Evolutionary conservation across 1,140 invertebrate species (phyloP).

Genomic region (Armadillidium nasatum): DNA sequence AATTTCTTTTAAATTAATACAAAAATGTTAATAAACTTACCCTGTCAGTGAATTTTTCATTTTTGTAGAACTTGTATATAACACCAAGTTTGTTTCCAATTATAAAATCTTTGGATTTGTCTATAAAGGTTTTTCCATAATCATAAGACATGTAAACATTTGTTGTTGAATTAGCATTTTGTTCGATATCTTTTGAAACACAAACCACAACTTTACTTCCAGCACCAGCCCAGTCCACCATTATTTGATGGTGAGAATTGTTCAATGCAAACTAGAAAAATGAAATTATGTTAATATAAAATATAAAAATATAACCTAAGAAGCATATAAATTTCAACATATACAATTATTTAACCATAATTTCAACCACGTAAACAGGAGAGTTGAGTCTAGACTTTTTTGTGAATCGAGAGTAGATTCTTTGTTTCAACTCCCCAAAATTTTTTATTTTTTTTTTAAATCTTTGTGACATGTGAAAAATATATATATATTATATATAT

Average conservation of each 20-base stretch:
- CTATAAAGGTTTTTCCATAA: conserved; percentile 72
- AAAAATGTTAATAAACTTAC: too few relatives aligned
- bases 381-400: too few relatives aligned
- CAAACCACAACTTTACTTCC: conserved; percentile 79
- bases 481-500: too few relatives aligned
- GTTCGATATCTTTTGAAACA: conserved; percentile 62
- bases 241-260: conserved; percentile 77
- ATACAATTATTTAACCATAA: too few relatives aligned
- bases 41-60: conserved; percentile 36
- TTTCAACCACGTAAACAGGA: too few relatives aligned
- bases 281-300: background rate
- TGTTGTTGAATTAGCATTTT: conserved; percentile 55
- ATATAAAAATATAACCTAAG: too few relatives aligned
- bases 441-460: too few relatives aligned
- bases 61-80: conserved; percentile 74
- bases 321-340: too few relatives aligned
- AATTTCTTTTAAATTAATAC: too few relatives aligned
- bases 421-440: too few relatives aligned
- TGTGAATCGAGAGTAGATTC: too few relatives aligned
- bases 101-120: conserved; percentile 65
- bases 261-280: conserved; percentile 57
- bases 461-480: too few relatives aligned
- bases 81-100: conserved; percentile 57
- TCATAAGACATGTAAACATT: conserved; percentile 78
- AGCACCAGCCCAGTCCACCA: conserved; percentile 85